These are phyloP conservation scores for Chloropsis hardwickii DNA, from an alignment of 2,113 vertebrate species.

Conservation along the genomic window DNA sequence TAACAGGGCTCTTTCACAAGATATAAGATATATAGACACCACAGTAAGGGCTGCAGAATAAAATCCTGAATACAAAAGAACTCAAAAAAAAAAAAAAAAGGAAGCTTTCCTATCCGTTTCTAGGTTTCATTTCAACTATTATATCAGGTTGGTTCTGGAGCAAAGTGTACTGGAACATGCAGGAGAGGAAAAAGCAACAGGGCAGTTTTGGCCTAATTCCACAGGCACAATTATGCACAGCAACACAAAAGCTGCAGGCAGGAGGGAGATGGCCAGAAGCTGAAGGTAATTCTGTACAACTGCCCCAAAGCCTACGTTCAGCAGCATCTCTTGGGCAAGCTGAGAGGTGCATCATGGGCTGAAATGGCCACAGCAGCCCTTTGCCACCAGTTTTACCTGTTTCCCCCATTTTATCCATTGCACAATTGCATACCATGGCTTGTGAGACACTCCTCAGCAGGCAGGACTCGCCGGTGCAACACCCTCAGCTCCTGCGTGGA, in stretches of 20 bases:
- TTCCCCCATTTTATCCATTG: not conserved
- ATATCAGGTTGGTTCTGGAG: not conserved
- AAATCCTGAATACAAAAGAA: not conserved
- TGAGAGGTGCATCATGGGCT: not conserved
- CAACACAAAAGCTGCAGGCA: not conserved
- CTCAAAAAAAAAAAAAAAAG: too few relatives aligned
- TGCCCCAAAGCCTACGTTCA: not conserved
- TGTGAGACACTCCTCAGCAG: not conserved
- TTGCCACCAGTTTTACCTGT: not conserved
- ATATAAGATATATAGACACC: not conserved
- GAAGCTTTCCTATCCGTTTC: too few relatives aligned
- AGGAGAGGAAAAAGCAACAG: not conserved
- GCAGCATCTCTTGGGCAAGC: not conserved
- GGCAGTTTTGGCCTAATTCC: not conserved
- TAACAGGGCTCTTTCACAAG: not conserved
- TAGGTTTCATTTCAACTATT: not conserved
- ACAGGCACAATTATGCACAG: rapidly evolving
- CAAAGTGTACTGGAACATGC: rapidly evolving
- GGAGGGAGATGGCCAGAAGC: not conserved
- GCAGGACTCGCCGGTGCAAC: not conserved
- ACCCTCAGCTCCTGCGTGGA: not conserved
- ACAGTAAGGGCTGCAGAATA: not conserved
- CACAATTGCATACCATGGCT: not conserved
- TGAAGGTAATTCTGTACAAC: rapidly evolving
- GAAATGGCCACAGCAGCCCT: not conserved